Conservation (phyloP, 2,888 invertebrate species). For the Polyommatus icarus region DNA sequence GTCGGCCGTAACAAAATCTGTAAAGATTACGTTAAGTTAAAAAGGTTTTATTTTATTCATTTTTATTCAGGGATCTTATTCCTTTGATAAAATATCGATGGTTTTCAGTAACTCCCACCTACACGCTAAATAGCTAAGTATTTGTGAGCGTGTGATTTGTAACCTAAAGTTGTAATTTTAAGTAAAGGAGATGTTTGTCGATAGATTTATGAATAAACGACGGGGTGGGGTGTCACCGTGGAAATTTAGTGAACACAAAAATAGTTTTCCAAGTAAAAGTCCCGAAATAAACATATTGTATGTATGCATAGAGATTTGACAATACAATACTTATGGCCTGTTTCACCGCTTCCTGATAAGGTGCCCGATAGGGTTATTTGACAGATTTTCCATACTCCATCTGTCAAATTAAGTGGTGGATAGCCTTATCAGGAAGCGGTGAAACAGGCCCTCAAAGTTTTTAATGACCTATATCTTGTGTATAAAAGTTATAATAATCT, state of each 20-base stretch:
- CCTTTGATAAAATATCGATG: constrained; percentile 8
- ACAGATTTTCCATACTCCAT: too few relatives aligned
- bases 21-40: too few relatives aligned
- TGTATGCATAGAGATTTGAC: neutral
- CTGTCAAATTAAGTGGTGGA: too few relatives aligned
- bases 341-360: too few relatives aligned
- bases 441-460: too few relatives aligned
- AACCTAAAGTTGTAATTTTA: constrained; percentile 31
- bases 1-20: neutral
- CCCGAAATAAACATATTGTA: neutral
- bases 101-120: constrained; percentile 2
- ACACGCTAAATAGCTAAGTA: constrained; percentile 34
- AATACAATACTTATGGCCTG: neutral
- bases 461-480: too few relatives aligned
- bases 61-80: neutral
- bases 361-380: too few relatives aligned
- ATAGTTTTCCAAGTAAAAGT: constrained; percentile 17
- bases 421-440: too few relatives aligned
- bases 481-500: too few relatives aligned
- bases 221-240: constrained; percentile 29
- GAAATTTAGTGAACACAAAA: constrained; percentile 32
- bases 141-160: constrained; percentile 24
- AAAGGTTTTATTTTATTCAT: too few relatives aligned
- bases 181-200: constrained; percentile 32
- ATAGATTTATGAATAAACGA: constrained; percentile 35